These are phyloP conservation scores for Ctenosaura bakeri DNA, from an alignment of 2,797 vertebrate genomes.

Conservation along the genomic window DNA sequence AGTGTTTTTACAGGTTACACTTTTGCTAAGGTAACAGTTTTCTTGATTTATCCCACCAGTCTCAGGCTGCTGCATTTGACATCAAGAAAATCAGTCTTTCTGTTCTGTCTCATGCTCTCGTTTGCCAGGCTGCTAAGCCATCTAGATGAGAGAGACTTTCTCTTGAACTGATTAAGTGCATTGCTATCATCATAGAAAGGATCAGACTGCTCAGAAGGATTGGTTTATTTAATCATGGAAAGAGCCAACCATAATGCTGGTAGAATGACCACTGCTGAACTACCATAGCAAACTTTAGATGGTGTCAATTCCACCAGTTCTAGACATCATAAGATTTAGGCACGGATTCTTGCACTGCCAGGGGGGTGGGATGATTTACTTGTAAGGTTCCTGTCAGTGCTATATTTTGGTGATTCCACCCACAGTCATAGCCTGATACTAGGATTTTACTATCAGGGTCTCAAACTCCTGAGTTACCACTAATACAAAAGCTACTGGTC, in stretches of 20 bases:
- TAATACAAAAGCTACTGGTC: background rate
- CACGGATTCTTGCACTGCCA: no score
- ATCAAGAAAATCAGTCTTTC: constrained; percentile 21
- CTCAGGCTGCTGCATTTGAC: background rate
- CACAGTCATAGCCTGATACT: no score
- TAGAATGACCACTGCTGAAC: background rate
- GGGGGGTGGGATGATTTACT: background rate
- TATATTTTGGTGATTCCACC: no score
- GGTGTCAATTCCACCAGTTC: no score
- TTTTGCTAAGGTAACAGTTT: background rate
- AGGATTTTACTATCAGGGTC: background rate
- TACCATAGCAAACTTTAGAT: no score
- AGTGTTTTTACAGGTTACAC: background rate
- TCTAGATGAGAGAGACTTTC: background rate
- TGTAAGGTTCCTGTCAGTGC: background rate
- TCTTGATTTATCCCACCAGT: background rate
- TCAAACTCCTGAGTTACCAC: background rate
- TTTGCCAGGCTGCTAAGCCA: background rate
- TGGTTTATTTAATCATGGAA: background rate
- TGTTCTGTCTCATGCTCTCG: background rate
- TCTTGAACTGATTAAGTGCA: background rate
- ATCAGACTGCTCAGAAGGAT: background rate
- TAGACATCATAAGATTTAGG: no score
- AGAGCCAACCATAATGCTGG: background rate
- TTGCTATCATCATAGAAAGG: background rate